Conservation (phyloP, 2,113 vertebrate species). For the Balaeniceps rex region DNA sequence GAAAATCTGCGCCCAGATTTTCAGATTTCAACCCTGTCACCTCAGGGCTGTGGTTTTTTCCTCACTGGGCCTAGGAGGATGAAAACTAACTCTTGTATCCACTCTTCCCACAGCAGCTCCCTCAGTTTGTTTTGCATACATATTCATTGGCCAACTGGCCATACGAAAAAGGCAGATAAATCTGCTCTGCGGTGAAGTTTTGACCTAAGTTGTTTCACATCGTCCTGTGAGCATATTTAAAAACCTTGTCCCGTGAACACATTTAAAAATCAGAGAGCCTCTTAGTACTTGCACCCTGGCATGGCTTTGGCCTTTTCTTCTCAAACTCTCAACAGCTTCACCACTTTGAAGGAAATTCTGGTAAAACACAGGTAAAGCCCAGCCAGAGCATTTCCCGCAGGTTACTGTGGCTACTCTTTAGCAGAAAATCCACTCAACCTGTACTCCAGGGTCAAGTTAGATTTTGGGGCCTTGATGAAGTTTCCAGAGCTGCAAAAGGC, state of each 20-base stretch:
- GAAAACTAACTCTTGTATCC: background rate
- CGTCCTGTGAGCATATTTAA: background rate
- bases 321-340: background rate
- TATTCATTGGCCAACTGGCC: background rate
- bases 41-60: background rate
- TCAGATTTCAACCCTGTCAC: background rate
- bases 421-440: background rate
- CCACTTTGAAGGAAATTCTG: background rate
- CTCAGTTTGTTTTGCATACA: background rate
- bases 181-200: background rate
- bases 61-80: background rate
- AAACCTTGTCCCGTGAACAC: background rate
- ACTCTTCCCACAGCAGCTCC: background rate
- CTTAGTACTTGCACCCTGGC: background rate
- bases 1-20: background rate
- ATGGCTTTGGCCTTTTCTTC: background rate
- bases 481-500: background rate
- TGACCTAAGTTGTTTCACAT: fast-evolving
- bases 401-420: background rate
- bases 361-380: background rate
- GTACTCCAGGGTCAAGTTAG: background rate
- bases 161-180: background rate
- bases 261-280: background rate
- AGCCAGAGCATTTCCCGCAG: background rate
- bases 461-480: background rate